A percentile compares a stretch with the other conserved stretches of the same genome.
These are phyloP conservation scores for Agrilus mali DNA, from an alignment of 2,888 invertebrate species.

Conservation along the genomic window DNA sequence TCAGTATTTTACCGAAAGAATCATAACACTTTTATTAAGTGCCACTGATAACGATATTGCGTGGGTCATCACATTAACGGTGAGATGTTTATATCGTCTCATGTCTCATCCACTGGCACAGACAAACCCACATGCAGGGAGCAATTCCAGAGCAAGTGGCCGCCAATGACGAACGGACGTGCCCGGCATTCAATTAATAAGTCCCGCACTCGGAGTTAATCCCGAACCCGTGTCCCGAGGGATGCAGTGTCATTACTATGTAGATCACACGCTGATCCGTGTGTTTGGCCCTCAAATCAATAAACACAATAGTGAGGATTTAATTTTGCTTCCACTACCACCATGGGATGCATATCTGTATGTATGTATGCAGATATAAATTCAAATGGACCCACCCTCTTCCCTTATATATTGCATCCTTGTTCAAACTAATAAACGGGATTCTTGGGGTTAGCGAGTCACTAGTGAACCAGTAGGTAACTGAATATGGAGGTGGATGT, in stretches of 20 bases:
- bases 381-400: no score
- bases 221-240: slow-evolving; percentile 32
- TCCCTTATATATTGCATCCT: no score
- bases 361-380: no score
- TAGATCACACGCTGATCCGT: slow-evolving; percentile 37
- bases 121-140: neutral
- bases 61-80: no score
- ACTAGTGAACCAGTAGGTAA: no score
- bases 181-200: slow-evolving; percentile 36
- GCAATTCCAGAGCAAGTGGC: slow-evolving; percentile 22
- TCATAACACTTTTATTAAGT: no score
- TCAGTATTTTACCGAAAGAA: no score
- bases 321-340: slow-evolving; percentile 9
- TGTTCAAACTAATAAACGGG: no score
- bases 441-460: no score
- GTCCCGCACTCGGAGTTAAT: slow-evolving; percentile 32
- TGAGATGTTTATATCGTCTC: neutral
- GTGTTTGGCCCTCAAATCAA: slow-evolving; percentile 31
- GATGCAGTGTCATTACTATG: slow-evolving; percentile 36
- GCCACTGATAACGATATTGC: no score
- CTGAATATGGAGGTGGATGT: no score
- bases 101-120: neutral
- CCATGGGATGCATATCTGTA: no score
- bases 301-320: slow-evolving; percentile 20
- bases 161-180: slow-evolving; percentile 35